phyloP scores from a whole-genome alignment of 2,113 vertebrate species.

The Serinus canaria region DNA sequence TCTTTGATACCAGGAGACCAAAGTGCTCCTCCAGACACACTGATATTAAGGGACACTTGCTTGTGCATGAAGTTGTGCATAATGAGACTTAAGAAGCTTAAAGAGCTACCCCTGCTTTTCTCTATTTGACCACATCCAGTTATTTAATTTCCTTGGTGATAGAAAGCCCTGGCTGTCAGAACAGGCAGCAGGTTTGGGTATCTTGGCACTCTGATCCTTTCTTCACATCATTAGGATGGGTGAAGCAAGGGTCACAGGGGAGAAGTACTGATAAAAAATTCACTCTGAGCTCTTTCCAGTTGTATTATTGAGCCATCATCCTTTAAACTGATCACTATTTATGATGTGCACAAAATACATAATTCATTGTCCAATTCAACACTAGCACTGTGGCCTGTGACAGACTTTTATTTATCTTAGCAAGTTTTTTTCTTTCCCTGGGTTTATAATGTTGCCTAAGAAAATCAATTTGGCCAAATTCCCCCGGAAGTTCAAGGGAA shows the following conservation, averaged over 20 bases:
- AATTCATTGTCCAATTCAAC: conserved; percentile 48
- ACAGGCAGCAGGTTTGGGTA: not conserved
- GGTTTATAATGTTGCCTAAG: conserved; percentile 30
- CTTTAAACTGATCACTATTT: conserved; percentile 27
- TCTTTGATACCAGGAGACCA: conserved; percentile 38
- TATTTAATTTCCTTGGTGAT: not conserved
- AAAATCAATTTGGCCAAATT: conserved; percentile 52
- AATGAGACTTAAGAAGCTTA: conserved; percentile 14
- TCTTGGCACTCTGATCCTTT: not conserved
- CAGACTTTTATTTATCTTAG: conserved; percentile 36
- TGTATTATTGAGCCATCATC: conserved; percentile 38
- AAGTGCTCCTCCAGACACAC: not conserved
- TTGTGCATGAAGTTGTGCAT: not conserved
- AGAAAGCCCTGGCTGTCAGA: not conserved
- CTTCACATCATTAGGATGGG: not conserved
- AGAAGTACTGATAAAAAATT: conserved; percentile 12
- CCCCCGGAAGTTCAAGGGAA: not conserved
- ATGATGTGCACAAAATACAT: conserved; percentile 41
- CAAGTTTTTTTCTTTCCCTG: not conserved
- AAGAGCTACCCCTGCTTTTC: not conserved
- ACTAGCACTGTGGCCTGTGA: conserved; percentile 26
- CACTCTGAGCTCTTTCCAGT: not conserved
- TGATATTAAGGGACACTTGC: not conserved
- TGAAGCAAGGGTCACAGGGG: not conserved
- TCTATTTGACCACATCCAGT: not conserved